These are phyloP conservation scores for Ischnus inquisitorius DNA, from an alignment of 2,888 invertebrate species.

Conservation along the genomic window DNA sequence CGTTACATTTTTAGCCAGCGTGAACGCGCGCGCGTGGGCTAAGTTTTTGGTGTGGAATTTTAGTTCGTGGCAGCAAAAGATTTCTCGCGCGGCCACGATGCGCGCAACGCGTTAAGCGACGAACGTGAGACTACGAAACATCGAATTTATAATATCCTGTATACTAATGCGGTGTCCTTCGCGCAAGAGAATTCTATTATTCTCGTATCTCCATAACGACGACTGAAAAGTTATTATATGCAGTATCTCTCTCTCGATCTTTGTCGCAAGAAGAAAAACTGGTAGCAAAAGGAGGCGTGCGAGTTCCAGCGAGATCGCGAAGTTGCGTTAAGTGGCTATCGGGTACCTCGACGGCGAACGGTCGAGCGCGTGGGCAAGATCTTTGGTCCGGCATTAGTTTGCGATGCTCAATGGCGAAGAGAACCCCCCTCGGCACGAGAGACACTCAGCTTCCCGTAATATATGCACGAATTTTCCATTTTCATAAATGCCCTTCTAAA, in stretches of 20 bases:
- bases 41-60: conserved; percentile 67
- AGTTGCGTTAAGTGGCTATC: conserved; percentile 18
- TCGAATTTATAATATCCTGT: too few relatives aligned
- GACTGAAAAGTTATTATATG: conserved; percentile 42
- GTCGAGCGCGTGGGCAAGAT: conserved; percentile 46
- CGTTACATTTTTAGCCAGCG: conserved; percentile 59
- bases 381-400: conserved; percentile 59
- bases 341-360: neutral
- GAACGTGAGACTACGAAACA: neutral
- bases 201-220: conserved; percentile 36
- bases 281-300: conserved; percentile 6
- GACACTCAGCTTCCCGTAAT: conserved; percentile 1
- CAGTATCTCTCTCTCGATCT: neutral
- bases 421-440: neutral
- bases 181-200: conserved; percentile 35
- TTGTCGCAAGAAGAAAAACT: neutral
- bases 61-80: conserved; percentile 56
- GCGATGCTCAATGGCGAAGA: conserved; percentile 1
- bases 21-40: conserved; percentile 59
- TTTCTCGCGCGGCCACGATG: neutral
- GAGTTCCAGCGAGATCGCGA: neutral
- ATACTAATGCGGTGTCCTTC: neutral
- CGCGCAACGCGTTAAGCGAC: neutral
- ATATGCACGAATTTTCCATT: neutral
- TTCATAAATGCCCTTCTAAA: neutral